Base-by-base conservation (phyloP, 2,113 vertebrate species). In the Madoqua kirkii region DNA sequence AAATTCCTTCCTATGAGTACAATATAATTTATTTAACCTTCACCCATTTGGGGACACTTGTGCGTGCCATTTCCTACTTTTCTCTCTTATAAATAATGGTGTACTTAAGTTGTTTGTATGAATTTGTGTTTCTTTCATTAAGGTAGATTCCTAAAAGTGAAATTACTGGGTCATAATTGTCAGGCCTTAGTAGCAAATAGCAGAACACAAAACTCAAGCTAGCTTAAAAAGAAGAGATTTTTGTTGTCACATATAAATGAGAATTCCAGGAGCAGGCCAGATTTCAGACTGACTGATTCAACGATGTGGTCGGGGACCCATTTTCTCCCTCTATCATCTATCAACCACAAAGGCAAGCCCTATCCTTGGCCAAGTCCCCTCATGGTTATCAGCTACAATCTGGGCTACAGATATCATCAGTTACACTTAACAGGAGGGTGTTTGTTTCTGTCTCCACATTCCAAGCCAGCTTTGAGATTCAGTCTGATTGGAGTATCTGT, bases 11-110 rank as follows among this genome's bases (percentile, higher is more conserved):
- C 89, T 96, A 48, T 81, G 81, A 48, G 55, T 74, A 60, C 57
- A 55, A 83, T 85, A 96, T 88, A 94, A 97, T 97, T 97, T 97
- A 97, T 97, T 96, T 98, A 97, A 97, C 81, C 87, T 97, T 97
- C 64, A 87, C 88, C 74, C 88, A 93, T 92, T 50, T 92, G 91
- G 76, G 55, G 74, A 97, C 85, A 96, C 84, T 96, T 94, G 93
- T 93, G 60, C 29, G 88, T 92, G 90, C 85, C 60, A 3, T 85
- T 95, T 95, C 79, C 81, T 82, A 60, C 45, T 96, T 96, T 97
- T 86, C 84, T 92, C 52, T 64, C 60, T 95, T 87, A 90, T 85
- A 96, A 97, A 96, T 96, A 94, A 96, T 50, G 59, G 27, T 57
- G 52, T 59, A 54, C 83, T 93, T 96, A 76, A 60, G 82, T 59